Evolutionary conservation across 2,888 invertebrate genomes (phyloP).

Genomic region (Gymnocheta viridis): DNA sequence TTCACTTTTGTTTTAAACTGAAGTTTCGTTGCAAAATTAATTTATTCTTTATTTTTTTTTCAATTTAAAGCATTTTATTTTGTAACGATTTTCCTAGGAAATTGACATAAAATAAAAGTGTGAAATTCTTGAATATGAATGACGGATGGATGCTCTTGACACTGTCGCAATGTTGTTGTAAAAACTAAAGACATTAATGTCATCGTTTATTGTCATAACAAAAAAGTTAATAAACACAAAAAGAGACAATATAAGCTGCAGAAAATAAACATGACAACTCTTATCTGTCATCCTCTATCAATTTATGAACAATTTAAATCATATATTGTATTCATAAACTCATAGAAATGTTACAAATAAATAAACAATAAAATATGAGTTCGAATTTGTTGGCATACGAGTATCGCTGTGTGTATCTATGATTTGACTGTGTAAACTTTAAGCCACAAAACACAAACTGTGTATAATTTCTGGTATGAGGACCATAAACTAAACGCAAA

Average conservation of each 20-base stretch:
- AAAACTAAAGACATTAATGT: constrained; percentile 40
- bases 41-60: not conserved
- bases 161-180: constrained; percentile 3
- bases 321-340: constrained; percentile 29
- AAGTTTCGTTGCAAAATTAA: not conserved
- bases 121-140: constrained; percentile 46
- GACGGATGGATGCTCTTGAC: constrained; percentile 48
- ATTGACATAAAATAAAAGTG: constrained; percentile 40
- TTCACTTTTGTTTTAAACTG: not conserved
- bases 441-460: not conserved
- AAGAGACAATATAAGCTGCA: constrained; percentile 2
- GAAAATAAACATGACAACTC: constrained; percentile 24
- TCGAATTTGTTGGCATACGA: not conserved
- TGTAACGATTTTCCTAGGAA: constrained; percentile 2
- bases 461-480: constrained; percentile 10
- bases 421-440: constrained; percentile 7
- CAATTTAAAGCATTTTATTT: not conserved
- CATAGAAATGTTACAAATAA: constrained; percentile 23
- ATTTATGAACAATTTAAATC: not conserved
- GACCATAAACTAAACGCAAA: not conserved
- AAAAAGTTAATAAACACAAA: constrained; percentile 26
- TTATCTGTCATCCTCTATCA: not conserved
- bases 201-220: constrained; percentile 47
- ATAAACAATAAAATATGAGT: constrained; percentile 19
- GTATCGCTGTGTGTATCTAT: not conserved